Evolutionary conservation across 2,797 vertebrate genomes (phyloP).

Genomic region (Poeciliopsis gracilis): DNA sequence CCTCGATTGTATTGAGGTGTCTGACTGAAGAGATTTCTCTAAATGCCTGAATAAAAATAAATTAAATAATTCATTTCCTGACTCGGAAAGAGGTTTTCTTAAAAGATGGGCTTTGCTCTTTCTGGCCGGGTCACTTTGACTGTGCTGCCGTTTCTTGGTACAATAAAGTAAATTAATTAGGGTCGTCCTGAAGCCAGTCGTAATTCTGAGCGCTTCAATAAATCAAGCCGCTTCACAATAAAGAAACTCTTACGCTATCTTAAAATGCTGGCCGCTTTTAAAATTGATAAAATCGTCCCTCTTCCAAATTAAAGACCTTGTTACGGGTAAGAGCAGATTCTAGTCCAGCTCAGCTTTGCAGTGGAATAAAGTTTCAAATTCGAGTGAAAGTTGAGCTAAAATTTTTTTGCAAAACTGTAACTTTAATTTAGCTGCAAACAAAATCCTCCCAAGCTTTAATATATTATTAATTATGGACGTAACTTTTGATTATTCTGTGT

Average conservation of each 20-base stretch:
- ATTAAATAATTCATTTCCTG: not conserved
- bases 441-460: not conserved
- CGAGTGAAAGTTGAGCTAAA: not conserved
- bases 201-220: not conserved
- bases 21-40: not conserved
- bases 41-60: not conserved
- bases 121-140: conserved; percentile 1
- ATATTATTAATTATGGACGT: not conserved
- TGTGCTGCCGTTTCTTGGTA: not conserved
- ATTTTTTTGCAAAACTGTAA: not conserved
- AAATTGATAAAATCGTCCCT: not conserved
- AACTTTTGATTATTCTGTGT: not conserved
- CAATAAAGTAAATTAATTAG: not conserved
- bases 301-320: not conserved
- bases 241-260: not conserved
- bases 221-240: not conserved
- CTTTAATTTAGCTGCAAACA: not conserved
- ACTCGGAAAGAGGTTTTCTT: not conserved
- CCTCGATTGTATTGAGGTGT: not conserved
- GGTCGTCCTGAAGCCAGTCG: not conserved
- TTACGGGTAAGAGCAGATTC: not conserved
- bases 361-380: not conserved
- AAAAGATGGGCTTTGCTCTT: not conserved
- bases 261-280: not conserved
- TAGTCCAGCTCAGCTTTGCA: not conserved